Conservation (phyloP, 2,113 vertebrate species). For the Cryptotis parvus region DNA sequence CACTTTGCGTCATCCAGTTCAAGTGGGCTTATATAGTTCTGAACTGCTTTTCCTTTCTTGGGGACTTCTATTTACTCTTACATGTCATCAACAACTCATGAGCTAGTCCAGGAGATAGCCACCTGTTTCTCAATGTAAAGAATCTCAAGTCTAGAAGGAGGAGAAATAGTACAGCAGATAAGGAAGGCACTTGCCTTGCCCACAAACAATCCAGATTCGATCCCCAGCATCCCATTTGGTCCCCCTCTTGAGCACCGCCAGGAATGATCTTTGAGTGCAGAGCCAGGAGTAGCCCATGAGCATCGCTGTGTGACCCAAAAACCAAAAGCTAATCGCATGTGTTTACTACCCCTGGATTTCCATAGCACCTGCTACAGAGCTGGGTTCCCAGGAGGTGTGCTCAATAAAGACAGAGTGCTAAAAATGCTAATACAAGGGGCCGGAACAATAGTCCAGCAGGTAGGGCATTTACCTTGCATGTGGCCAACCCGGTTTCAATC, state of each 20-base stretch:
- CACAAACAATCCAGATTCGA: too few relatives aligned
- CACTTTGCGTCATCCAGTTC: neutral
- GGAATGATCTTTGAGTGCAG: too few relatives aligned
- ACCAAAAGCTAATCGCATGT: neutral
- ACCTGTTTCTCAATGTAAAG: conserved; percentile 31
- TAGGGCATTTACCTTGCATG: too few relatives aligned
- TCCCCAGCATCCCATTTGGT: too few relatives aligned
- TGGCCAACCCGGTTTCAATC: too few relatives aligned
- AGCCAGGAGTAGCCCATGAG: too few relatives aligned
- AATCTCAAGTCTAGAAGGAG: neutral
- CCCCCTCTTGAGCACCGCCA: too few relatives aligned
- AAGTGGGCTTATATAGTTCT: neutral
- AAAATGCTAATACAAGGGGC: too few relatives aligned
- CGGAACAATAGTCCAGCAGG: too few relatives aligned
- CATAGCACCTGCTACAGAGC: neutral
- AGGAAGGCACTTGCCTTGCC: too few relatives aligned
- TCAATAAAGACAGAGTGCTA: neutral
- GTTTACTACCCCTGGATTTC: conserved; percentile 26
- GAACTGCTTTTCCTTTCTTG: conserved; percentile 5
- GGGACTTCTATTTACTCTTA: neutral
- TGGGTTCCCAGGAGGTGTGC: conserved; percentile 18
- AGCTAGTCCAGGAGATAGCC: neutral
- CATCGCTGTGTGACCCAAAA: too few relatives aligned
- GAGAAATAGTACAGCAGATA: too few relatives aligned
- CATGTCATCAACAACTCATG: neutral